Percentiles rank a stretch among this genome's conserved stretches.
Evolutionary conservation across 2,888 invertebrate species (phyloP).

Genomic region (Dicycla oo): DNA sequence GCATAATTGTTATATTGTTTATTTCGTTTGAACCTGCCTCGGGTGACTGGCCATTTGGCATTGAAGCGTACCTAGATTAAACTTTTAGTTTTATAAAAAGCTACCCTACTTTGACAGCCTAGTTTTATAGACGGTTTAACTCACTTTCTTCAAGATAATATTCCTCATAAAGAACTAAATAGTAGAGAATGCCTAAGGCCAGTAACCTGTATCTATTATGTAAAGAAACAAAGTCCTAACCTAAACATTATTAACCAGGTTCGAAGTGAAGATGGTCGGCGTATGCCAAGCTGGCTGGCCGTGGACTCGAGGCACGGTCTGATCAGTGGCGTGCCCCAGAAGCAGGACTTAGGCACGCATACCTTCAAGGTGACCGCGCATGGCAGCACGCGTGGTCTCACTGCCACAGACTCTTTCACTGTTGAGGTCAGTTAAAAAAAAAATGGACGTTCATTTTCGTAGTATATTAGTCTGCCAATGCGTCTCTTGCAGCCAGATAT

Average conservation of each 20-base stretch:
- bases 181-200: not conserved
- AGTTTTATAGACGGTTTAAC: not conserved
- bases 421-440: constrained; percentile 88
- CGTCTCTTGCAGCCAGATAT: not conserved
- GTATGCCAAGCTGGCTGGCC: constrained; percentile 92
- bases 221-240: not conserved
- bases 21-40: constrained; percentile 6
- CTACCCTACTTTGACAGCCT: constrained; percentile 20
- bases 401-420: constrained; percentile 92
- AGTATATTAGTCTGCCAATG: not conserved
- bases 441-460: not conserved
- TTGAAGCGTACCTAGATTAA: not conserved
- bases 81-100: constrained; percentile 15
- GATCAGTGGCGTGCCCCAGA: constrained; percentile 93
- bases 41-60: constrained; percentile 30
- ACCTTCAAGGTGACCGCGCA: constrained; percentile 91
- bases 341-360: constrained; percentile 92
- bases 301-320: constrained; percentile 93
- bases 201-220: not conserved
- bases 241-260: constrained; percentile 71
- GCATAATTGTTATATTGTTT: not conserved
- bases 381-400: constrained; percentile 86
- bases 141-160: not conserved
- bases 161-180: not conserved
- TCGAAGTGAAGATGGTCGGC: constrained; percentile 82